Evolutionary conservation across 2,888 invertebrate species (phyloP).

Genomic region (Noctua fimbriata): DNA sequence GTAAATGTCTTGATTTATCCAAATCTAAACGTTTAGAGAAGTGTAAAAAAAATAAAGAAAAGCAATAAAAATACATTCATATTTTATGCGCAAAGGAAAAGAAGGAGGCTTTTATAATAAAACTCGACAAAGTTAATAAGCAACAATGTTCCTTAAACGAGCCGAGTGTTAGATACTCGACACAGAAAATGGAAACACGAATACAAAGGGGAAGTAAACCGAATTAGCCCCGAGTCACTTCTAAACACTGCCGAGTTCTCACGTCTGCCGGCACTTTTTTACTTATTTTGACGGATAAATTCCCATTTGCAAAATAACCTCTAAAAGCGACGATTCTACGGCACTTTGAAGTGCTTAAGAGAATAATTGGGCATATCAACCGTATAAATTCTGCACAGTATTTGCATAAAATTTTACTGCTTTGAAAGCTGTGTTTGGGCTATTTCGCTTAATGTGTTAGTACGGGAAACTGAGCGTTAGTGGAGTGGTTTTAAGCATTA

Average conservation of each 20-base stretch:
- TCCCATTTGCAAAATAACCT: conserved; percentile 67
- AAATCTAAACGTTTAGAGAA: not conserved
- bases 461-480: conserved; percentile 55
- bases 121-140: conserved; percentile 56
- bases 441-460: conserved; percentile 57
- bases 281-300: conserved; percentile 67
- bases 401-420: conserved; percentile 80
- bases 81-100: conserved; percentile 21
- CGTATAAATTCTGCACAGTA: conserved; percentile 75
- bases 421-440: conserved; percentile 67
- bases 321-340: conserved; percentile 73
- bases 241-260: conserved; percentile 69
- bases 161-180: conserved; percentile 45
- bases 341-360: conserved; percentile 73
- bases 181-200: conserved; percentile 63
- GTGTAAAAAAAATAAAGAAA: conserved; percentile 9
- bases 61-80: conserved; percentile 26
- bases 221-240: conserved; percentile 71
- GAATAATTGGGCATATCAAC: conserved; percentile 79
- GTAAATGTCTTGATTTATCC: not conserved
- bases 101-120: conserved; percentile 37
- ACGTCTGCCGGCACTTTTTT: conserved; percentile 68
- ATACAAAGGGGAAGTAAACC: conserved; percentile 67
- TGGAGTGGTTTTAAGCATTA: conserved; percentile 27
- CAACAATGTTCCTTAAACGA: conserved; percentile 53